Conservation (phyloP, 2,888 invertebrate species). For the Arenicola marina region DNA sequence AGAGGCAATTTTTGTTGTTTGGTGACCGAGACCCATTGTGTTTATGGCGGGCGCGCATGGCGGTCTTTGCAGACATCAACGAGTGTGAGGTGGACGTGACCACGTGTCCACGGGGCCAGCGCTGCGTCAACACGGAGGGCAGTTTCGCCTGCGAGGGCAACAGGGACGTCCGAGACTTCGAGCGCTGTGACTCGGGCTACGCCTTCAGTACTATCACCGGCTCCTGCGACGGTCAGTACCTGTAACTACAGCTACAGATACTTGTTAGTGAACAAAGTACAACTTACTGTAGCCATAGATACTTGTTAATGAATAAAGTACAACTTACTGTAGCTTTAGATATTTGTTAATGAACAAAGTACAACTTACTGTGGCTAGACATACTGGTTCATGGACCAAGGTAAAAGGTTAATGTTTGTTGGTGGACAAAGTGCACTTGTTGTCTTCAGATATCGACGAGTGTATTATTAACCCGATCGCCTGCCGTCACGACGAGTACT, state of each 20-base stretch:
- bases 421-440: background rate
- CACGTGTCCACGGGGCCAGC: conserved; percentile 66
- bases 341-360: no score
- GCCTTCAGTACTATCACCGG: conserved; percentile 49
- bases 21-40: no score
- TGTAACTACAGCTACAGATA: background rate
- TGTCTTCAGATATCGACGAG: conserved; percentile 12
- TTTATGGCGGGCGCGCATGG: background rate
- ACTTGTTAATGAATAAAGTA: no score
- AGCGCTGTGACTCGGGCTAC: conserved; percentile 59
- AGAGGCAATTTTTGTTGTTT: background rate
- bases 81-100: conserved; percentile 69
- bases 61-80: conserved; percentile 69
- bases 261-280: no score
- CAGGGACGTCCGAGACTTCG: background rate
- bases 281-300: background rate
- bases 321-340: no score
- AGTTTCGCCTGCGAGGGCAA: conserved; percentile 76
- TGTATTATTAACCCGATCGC: conserved; percentile 5
- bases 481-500: conserved; percentile 64
- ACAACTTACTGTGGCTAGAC: no score
- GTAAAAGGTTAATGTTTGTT: no score
- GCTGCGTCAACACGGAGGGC: conserved; percentile 88
- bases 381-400: no score
- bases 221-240: conserved; percentile 50